Evolutionary conservation across 2,888 invertebrate genomes (phyloP).

Genomic region (Arctia plantaginis): DNA sequence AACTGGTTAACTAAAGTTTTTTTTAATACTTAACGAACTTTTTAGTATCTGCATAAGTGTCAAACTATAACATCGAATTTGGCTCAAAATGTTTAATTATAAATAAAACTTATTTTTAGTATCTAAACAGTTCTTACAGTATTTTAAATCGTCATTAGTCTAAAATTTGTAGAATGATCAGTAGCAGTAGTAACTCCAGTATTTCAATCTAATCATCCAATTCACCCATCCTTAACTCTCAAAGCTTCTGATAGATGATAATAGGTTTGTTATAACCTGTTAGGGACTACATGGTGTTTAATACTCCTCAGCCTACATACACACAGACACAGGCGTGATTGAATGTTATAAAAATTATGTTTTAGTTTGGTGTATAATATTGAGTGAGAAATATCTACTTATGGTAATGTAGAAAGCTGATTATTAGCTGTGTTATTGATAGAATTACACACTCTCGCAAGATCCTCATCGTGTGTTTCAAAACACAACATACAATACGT

Average conservation of each 20-base stretch:
- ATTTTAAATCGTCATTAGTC: too few species aligned
- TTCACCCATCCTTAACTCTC: too few species aligned
- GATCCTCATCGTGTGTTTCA: too few species aligned
- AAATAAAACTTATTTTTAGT: too few species aligned
- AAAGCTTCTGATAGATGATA: too few species aligned
- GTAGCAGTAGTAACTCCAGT: too few species aligned
- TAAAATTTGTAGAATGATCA: too few species aligned
- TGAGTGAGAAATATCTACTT: neutral
- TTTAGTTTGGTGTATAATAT: neutral
- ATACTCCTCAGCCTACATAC: neutral
- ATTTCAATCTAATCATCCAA: too few species aligned
- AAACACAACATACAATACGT: too few species aligned
- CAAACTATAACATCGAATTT: neutral
- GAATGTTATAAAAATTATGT: neutral
- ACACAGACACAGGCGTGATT: neutral
- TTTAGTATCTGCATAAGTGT: neutral
- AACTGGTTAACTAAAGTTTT: neutral
- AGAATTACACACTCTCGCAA: neutral
- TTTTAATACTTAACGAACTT: neutral
- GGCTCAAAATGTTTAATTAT: too few species aligned
- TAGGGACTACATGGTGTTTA: neutral
- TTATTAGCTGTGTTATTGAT: neutral
- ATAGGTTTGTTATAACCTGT: too few species aligned
- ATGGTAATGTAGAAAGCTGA: neutral
- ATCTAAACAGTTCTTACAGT: too few species aligned